A percentile compares a stretch with the other conserved stretches of the same genome.
These are phyloP conservation scores for Tribolium madens DNA, from an alignment of 1,140 invertebrate species.

Conservation along the genomic window DNA sequence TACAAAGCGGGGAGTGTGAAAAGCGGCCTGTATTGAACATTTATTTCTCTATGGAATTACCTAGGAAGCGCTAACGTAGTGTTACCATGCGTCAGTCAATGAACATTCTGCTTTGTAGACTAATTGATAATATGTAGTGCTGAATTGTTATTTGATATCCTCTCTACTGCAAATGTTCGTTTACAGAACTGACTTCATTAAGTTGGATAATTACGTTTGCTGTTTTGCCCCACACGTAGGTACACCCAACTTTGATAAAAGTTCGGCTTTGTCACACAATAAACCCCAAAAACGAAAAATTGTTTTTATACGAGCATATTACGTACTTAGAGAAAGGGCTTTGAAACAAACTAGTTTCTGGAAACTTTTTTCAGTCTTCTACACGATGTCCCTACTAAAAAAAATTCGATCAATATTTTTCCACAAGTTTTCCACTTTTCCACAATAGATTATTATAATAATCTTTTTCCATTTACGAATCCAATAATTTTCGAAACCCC, in stretches of 20 bases:
- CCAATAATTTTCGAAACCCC: too few species aligned
- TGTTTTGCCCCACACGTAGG: background rate
- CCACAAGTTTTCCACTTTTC: too few species aligned
- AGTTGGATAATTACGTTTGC: slow-evolving; percentile 39
- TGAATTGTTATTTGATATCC: slow-evolving; percentile 51
- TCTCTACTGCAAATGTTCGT: slow-evolving; percentile 41
- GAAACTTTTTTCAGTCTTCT: too few species aligned
- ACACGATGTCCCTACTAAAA: too few species aligned
- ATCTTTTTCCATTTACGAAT: too few species aligned
- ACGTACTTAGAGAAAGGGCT: too few species aligned
- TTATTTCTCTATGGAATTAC: slow-evolving; percentile 43
- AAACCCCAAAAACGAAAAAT: too few species aligned
- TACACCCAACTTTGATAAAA: background rate
- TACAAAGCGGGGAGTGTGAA: slow-evolving; percentile 24
- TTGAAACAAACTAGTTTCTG: too few species aligned
- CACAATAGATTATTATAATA: too few species aligned
- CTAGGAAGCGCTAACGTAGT: slow-evolving; percentile 26
- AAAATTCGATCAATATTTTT: too few species aligned
- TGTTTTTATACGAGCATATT: too few species aligned
- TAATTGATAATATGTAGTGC: slow-evolving; percentile 52
- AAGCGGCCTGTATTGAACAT: slow-evolving; percentile 24
- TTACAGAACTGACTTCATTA: slow-evolving; percentile 45
- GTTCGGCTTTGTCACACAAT: background rate
- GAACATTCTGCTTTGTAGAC: slow-evolving; percentile 48
- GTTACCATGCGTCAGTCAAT: slow-evolving; percentile 42